These are phyloP conservation scores for Pollachius pollachius DNA, from an alignment of 2,113 vertebrate genomes.

Conservation along the genomic window DNA sequence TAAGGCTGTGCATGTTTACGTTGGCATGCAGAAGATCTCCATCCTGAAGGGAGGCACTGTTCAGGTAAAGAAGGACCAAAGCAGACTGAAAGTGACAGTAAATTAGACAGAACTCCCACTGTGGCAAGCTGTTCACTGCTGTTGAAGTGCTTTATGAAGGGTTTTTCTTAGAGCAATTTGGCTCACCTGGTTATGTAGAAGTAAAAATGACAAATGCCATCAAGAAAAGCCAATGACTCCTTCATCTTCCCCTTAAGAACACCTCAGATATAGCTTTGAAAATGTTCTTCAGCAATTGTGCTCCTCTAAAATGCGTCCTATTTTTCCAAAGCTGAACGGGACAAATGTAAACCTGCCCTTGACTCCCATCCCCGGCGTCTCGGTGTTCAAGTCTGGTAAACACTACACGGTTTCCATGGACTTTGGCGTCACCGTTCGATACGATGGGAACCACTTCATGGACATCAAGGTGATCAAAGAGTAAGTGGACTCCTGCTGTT, in stretches of 20 bases:
- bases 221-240: too few species aligned
- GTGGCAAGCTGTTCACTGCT: too few species aligned
- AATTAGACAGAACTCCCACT: too few species aligned
- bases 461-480: slow-evolving; percentile 74
- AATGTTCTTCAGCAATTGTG: too few species aligned
- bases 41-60: slow-evolving; percentile 73
- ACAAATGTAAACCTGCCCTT: slow-evolving; percentile 56
- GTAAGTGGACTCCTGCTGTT: slow-evolving; percentile 51
- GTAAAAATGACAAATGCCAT: too few species aligned
- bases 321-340: slow-evolving; percentile 51
- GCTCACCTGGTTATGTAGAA: too few species aligned
- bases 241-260: too few species aligned
- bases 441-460: slow-evolving; percentile 74
- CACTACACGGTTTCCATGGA: slow-evolving; percentile 55
- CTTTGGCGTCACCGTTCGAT: slow-evolving; percentile 74
- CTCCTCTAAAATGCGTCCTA: too few species aligned
- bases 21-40: slow-evolving; percentile 62
- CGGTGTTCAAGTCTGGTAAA: slow-evolving; percentile 59
- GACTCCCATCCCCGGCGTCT: slow-evolving; percentile 31
- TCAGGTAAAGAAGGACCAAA: slow-evolving; percentile 54
- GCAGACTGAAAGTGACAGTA: neutral
- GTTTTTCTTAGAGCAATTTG: too few species aligned
- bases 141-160: too few species aligned
- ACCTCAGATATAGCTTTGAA: too few species aligned
- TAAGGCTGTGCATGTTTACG: slow-evolving; percentile 71